These are phyloP conservation scores for Leistus spinibarbis DNA, from an alignment of 2,888 invertebrate genomes.

Conservation along the genomic window DNA sequence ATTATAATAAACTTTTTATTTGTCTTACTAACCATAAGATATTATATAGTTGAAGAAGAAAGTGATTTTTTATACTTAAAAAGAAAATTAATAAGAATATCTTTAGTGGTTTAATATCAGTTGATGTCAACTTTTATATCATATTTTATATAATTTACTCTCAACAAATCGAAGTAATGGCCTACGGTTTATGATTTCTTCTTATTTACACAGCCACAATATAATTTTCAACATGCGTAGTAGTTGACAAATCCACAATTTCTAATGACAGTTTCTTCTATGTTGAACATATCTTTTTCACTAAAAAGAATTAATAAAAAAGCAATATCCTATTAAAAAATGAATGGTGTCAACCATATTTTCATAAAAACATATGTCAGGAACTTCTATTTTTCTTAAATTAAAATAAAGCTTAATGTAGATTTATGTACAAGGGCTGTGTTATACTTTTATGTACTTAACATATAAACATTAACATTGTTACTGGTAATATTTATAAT, in stretches of 20 bases:
- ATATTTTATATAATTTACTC: not conserved
- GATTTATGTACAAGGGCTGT: slow-evolving; percentile 35
- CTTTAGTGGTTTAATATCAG: slow-evolving; percentile 21
- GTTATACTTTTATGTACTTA: slow-evolving; percentile 23
- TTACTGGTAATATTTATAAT: slow-evolving; percentile 18
- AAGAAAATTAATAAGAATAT: slow-evolving; percentile 7
- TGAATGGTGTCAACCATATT: slow-evolving; percentile 7
- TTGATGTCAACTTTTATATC: slow-evolving; percentile 13
- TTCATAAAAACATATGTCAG: slow-evolving; percentile 28
- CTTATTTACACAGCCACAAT: not conserved
- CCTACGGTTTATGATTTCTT: slow-evolving; percentile 10
- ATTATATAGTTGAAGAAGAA: slow-evolving; percentile 9
- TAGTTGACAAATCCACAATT: too few species aligned
- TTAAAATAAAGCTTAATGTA: slow-evolving; percentile 28
- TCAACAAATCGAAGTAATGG: slow-evolving; percentile 13
- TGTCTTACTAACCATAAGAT: not conserved
- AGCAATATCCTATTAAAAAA: not conserved
- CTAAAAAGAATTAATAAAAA: slow-evolving; percentile 5
- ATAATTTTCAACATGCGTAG: too few species aligned
- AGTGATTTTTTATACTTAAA: slow-evolving; percentile 36
- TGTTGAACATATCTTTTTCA: slow-evolving; percentile 33
- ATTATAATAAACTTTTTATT: not conserved
- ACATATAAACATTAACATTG: slow-evolving; percentile 20
- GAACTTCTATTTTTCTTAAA: slow-evolving; percentile 29
- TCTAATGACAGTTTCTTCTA: not conserved